Base-by-base conservation (phyloP, 1,140 invertebrate genomes). In the Aleiodes sp. region DNA sequence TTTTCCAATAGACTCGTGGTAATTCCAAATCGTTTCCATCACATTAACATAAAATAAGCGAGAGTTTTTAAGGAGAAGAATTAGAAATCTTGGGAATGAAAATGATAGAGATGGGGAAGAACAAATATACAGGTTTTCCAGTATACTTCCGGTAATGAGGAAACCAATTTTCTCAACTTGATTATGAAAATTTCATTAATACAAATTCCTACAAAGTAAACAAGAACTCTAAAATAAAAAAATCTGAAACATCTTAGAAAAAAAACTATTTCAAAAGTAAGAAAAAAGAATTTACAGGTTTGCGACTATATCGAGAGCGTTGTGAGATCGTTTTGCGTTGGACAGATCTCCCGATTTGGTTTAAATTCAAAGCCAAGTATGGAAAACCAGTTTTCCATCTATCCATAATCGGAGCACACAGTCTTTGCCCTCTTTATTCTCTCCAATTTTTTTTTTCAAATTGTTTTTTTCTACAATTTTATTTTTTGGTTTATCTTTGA, bases 291-390 rank as follows among this genome's bases (percentile, higher is more conserved):
- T 46, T 46, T 46, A 46, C 41, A 46, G 41, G 41, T 46, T 46
- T 46, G 41, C 41, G 16, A 46, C 41, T 46, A 46, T 46, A 46
- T 46, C 16, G 41, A 46, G 41, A 46, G 41, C 41, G 41, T 46
- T 46, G 41, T 10, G 41, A 46, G 41, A 46, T 46, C 41, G 41
- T 46, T 46, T 46, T 46, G 16, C 16, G 41, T 21, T 46, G 41
- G 41, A 46, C 41, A 46, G 41, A 46, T 46, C 41, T 14, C 41
- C 41, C 41, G 41, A 46, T 46, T 46, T 19, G 41, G 41, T 46
- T n/a, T 46, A 46, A 46, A 46, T 46, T 46, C 41, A 46, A 46
- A 46, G 41, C 41, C 41, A 46, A 46, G 41, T 46, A 46, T 46
- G 41, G 41, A 46, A 46, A 46, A 46, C 41, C 24, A 19, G 41